Evolutionary conservation across 2,797 vertebrate species (phyloP).

Genomic region (Anguilla obscura): DNA sequence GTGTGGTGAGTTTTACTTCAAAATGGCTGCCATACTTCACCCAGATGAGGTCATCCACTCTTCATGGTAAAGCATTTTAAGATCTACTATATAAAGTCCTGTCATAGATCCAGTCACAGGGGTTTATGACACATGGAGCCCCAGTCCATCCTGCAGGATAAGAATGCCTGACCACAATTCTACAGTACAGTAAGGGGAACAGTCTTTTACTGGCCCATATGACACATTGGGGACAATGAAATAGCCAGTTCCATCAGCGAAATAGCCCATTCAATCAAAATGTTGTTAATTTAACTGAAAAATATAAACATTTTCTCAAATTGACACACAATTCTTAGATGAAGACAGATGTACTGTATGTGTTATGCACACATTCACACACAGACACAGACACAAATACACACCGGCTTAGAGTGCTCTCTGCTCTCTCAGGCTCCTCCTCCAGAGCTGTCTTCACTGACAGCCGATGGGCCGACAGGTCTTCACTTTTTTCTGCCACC

Average conservation of each 20-base stretch:
- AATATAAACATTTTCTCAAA: background rate
- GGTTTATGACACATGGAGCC: background rate
- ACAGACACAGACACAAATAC: slow-evolving; percentile 28
- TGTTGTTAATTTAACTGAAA: slow-evolving; percentile 40
- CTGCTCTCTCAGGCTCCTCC: slow-evolving; percentile 60
- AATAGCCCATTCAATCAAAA: slow-evolving; percentile 32
- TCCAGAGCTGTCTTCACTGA: slow-evolving; percentile 66
- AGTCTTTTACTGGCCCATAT: background rate
- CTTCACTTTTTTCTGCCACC: slow-evolving; percentile 58
- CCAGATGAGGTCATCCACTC: background rate
- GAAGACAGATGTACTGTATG: background rate
- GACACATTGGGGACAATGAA: background rate
- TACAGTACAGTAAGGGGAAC: background rate
- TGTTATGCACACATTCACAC: background rate
- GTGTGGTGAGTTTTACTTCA: background rate
- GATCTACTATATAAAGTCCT: background rate
- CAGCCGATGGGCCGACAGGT: slow-evolving; percentile 54
- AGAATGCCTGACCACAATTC: background rate
- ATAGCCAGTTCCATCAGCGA: background rate
- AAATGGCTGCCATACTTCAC: background rate
- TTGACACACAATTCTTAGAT: background rate
- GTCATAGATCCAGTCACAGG: background rate
- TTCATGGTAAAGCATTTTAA: background rate
- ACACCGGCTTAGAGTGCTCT: slow-evolving; percentile 70
- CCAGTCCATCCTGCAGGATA: background rate